Percentiles rank a stretch among this genome's conserved stretches.
phyloP scores from a whole-genome alignment of 2,888 invertebrate genomes.

The Merodon equestris region DNA sequence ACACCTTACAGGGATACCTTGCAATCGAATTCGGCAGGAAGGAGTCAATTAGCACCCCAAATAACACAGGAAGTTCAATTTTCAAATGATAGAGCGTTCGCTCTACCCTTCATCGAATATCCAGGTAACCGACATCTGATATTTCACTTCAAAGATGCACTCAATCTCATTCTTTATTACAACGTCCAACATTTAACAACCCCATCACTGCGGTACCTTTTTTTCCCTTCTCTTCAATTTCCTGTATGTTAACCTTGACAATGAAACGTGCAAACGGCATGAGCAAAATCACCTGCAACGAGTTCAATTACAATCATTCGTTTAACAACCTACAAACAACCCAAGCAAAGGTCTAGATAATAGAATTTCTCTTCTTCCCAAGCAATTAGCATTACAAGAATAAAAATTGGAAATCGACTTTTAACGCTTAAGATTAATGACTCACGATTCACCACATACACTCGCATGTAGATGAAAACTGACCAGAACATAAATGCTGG shows the following conservation, averaged over 20 bases:
- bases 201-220: constrained; percentile 11
- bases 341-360: not conserved
- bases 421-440: constrained; percentile 7
- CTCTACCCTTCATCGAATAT: not conserved
- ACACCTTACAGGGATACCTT: not conserved
- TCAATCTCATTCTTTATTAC: constrained; percentile 10
- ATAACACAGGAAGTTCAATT: not conserved
- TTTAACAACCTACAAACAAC: no score
- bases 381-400: constrained; percentile 14
- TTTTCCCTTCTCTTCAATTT: constrained; percentile 3
- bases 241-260: constrained; percentile 41
- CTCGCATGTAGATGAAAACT: not conserved
- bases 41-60: constrained; percentile 15
- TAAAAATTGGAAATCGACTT: not conserved
- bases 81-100: not conserved
- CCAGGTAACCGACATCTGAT: constrained; percentile 45
- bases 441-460: not conserved
- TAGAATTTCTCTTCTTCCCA: not conserved
- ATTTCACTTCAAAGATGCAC: constrained; percentile 18
- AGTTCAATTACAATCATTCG: no score
- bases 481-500: not conserved
- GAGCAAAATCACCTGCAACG: constrained; percentile 12
- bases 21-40: not conserved
- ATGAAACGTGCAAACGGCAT: constrained; percentile 11
- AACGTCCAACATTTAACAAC: not conserved